Percentiles rank a stretch among this genome's conserved stretches.
Conservation (phyloP, 2,113 vertebrate species). For the Pseudopipra pipra region DNA sequence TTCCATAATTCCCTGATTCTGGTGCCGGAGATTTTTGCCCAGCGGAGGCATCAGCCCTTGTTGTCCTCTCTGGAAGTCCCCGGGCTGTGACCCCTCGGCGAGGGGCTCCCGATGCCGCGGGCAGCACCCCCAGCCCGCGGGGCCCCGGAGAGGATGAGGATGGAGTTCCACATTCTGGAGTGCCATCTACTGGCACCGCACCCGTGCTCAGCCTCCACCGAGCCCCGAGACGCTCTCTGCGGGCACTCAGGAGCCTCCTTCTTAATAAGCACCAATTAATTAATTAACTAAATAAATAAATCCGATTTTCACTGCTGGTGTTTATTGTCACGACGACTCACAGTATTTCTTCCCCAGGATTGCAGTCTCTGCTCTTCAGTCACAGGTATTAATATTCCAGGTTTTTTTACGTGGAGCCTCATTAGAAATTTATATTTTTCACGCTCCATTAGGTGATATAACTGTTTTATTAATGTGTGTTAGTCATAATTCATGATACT, state of each 20-base stretch:
- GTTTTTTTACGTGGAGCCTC: neutral
- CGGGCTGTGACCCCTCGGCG: accelerated
- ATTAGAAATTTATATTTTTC: neutral
- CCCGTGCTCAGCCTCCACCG: neutral
- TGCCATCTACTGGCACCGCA: constrained; percentile 47
- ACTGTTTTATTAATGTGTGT: neutral
- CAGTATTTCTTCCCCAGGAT: neutral
- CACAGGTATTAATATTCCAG: neutral
- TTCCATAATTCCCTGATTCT: accelerated
- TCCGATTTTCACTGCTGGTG: neutral
- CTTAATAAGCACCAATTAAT: neutral
- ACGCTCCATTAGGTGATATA: neutral
- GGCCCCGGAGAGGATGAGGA: neutral
- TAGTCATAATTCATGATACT: neutral
- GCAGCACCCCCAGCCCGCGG: too few species aligned
- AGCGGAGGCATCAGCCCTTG: accelerated
- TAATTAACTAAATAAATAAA: neutral
- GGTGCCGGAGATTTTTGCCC: neutral
- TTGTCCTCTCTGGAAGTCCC: accelerated
- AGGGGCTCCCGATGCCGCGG: neutral
- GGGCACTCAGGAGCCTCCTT: neutral
- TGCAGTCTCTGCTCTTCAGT: neutral
- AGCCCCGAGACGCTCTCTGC: neutral
- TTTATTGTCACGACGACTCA: accelerated
- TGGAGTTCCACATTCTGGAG: neutral